Evolutionary conservation across 2,888 invertebrate genomes (phyloP).

Genomic region (Melinopterus prodromus): DNA sequence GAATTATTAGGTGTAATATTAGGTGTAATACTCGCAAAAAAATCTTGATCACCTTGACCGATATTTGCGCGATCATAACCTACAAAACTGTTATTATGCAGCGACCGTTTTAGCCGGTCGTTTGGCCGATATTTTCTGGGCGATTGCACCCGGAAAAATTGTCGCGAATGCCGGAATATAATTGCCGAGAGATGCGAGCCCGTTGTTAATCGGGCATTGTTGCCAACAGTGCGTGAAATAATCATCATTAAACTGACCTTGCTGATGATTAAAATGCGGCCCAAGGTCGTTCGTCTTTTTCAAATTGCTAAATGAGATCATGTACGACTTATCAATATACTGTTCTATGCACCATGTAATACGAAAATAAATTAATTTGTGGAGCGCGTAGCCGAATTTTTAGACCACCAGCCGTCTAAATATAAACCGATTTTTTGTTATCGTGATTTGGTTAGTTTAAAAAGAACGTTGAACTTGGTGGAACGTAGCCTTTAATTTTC

Average conservation of each 20-base stretch:
- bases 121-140: background rate
- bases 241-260: background rate
- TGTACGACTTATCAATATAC: background rate
- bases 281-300: background rate
- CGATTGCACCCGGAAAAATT: background rate
- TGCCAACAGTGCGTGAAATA: background rate
- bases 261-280: background rate
- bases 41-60: background rate
- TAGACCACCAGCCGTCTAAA: background rate
- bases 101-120: background rate
- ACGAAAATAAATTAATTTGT: too few species aligned
- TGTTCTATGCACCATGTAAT: background rate
- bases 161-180: background rate
- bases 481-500: background rate
- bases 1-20: too few species aligned
- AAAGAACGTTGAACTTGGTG: background rate
- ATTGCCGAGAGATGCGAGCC: background rate
- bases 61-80: background rate
- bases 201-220: background rate
- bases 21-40: background rate
- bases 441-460: background rate
- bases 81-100: background rate
- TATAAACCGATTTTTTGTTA: background rate
- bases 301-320: background rate
- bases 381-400: background rate